Evolutionary conservation across 2,113 vertebrate species (phyloP), one percentile per base, ranked within the genome.

Genomic region (Epinephelus lanceolatus): DNA sequence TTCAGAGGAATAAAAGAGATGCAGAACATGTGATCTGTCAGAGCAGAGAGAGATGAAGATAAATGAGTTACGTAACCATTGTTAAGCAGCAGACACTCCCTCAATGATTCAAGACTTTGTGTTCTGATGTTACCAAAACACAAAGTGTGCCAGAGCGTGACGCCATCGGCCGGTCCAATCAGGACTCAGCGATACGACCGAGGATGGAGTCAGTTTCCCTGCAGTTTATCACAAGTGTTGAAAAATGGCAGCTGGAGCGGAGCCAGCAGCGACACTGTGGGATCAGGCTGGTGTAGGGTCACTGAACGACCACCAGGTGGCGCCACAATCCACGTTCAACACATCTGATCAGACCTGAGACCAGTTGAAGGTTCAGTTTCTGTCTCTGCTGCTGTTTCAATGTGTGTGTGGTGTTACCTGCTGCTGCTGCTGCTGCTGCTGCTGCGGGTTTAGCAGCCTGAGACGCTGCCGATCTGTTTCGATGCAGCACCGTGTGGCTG

Each of bases 401-500:
- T 71, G 5, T 55, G 10, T 57, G 6, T 55, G 25, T 25, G 27
- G 30, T 14, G 19, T 33, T 75, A 96, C 96, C 95, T 86, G 74
- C 95, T 86, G 74, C 69, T 70, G 63, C 49, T 86, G 74, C 69
- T 70, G 63, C 49, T 1, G 30, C 0, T 63, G 23, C 59, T 21
- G 33, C 45, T 57, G 33, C 52, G 8, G 52, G 56, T 68, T 68
- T 77, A 71, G 84, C 57, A 5, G 73, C 27, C 13, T 37, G 65
- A 30, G 37, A 63, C 9, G 55, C 70, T 45, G 75, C 52, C 5
- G 83, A 30, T 76, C 63, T 91, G 88, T 87, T 92, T 76, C 75
- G 81, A 51, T 78, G 82, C n/a, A 88, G 66, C 42, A 91, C 80
- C 0, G 65, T 42, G 65, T 89, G 93, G 74, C 62, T 92, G 51